phyloP scores from a whole-genome alignment of 2,113 vertebrate genomes.

The Epinephelus moara region DNA sequence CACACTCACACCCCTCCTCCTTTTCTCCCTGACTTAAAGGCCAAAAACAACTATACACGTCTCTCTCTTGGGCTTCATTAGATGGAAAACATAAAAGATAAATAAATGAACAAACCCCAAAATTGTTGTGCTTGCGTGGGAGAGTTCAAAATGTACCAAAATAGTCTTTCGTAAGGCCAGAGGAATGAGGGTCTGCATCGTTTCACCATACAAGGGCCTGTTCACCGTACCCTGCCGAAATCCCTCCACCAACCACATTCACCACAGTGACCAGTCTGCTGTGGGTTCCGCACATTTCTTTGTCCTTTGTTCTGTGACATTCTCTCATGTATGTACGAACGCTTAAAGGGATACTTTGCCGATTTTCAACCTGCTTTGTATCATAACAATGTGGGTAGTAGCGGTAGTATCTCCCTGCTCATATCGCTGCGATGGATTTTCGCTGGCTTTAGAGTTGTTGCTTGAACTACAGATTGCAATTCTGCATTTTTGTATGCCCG shows the following conservation, averaged over 20 bases:
- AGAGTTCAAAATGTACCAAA: conserved; percentile 83
- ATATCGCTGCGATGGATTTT: too few species aligned
- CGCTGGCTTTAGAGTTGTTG: too few species aligned
- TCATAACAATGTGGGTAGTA: too few species aligned
- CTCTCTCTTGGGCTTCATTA: conserved; percentile 82
- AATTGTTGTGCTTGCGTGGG: conserved; percentile 84
- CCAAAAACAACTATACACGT: conserved; percentile 81
- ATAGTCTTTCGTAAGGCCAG: conserved; percentile 78
- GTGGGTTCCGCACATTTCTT: conserved; percentile 9
- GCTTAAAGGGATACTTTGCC: not conserved
- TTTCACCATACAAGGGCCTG: conserved; percentile 86
- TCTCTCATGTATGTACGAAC: conserved; percentile 23
- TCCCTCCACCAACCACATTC: conserved; percentile 20
- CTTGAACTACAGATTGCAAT: too few species aligned
- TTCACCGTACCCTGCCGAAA: conserved; percentile 42
- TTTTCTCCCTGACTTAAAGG: conserved; percentile 48
- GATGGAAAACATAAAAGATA: conserved; percentile 82
- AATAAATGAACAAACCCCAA: conserved; percentile 86
- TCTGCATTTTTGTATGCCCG: too few species aligned
- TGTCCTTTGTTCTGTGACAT: conserved; percentile 37
- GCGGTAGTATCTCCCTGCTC: too few species aligned
- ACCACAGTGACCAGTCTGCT: conserved; percentile 46
- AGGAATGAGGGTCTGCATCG: conserved; percentile 81
- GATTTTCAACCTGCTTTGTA: too few species aligned
- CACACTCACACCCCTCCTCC: conserved; percentile 52